Percentiles rank a stretch among this genome's conserved stretches.
These are phyloP conservation scores for Carassius gibelio DNA, from an alignment of 2,113 vertebrate species.

Conservation along the genomic window DNA sequence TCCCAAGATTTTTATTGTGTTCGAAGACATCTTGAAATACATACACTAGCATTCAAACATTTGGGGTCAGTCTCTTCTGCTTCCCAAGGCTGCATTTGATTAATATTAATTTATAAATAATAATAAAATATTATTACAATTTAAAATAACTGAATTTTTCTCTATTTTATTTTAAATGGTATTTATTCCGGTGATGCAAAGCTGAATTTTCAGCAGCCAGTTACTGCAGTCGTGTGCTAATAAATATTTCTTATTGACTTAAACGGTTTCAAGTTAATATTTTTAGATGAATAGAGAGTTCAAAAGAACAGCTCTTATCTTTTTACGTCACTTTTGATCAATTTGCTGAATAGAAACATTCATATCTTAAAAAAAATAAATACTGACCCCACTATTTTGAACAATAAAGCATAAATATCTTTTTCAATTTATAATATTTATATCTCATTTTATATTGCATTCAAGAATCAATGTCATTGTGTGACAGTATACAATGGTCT, in stretches of 20 bases:
- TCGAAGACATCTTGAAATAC: not conserved
- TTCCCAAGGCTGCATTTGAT: not conserved
- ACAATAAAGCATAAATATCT: not conserved
- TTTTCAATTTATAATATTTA: not conserved
- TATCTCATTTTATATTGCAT: not conserved
- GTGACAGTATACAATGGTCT: not conserved
- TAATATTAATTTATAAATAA: not conserved
- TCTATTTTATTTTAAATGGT: not conserved
- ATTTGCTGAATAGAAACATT: not conserved
- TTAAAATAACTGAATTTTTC: not conserved
- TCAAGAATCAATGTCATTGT: not conserved
- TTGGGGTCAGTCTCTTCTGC: not conserved
- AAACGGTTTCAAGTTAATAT: not conserved
- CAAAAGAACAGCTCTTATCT: not conserved
- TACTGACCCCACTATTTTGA: not conserved
- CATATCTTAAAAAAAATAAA: not conserved
- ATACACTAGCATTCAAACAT: not conserved
- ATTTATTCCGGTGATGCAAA: not conserved
- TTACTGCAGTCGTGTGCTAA: not conserved
- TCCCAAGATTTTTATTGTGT: not conserved
- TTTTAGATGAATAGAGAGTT: not conserved
- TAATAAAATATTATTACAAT: not conserved
- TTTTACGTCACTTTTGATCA: not conserved
- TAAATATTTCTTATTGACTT: not conserved
- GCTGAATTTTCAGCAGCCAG: not conserved